Evolutionary conservation across 2,113 vertebrate species (phyloP).

Genomic region (Saccopteryx bilineata): DNA sequence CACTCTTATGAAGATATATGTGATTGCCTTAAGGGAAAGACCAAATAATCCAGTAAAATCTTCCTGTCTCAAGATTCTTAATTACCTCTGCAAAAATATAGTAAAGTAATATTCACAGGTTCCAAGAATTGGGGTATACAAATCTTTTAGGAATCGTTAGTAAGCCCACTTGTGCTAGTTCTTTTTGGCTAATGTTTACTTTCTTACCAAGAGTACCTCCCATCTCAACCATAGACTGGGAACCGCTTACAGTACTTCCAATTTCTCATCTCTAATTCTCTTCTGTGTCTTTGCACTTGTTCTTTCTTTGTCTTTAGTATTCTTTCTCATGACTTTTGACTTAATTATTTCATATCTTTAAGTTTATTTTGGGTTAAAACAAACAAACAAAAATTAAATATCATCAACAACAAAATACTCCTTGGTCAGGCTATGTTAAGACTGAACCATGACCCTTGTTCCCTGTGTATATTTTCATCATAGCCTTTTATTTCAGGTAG

Average conservation of each 20-base stretch:
- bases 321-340: neutral
- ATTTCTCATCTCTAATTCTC: rapidly evolving
- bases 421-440: neutral
- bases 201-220: neutral
- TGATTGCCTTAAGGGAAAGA: neutral
- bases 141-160: neutral
- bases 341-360: neutral
- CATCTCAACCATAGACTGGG: rapidly evolving
- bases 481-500: neutral
- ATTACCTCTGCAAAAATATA: neutral
- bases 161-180: neutral
- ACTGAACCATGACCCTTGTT: neutral
- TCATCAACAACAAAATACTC: neutral
- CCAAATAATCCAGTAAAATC: neutral
- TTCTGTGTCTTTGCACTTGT: neutral
- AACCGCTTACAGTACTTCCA: neutral
- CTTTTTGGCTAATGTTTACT: neutral
- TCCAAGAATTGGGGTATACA: neutral
- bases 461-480: neutral
- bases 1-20: neutral
- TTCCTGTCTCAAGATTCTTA: neutral
- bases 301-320: neutral
- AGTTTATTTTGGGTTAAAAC: neutral
- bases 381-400: neutral
- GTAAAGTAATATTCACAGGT: neutral